Conservation (phyloP, 2,888 invertebrate genomes). For the Mesorhabditis belari region DNA sequence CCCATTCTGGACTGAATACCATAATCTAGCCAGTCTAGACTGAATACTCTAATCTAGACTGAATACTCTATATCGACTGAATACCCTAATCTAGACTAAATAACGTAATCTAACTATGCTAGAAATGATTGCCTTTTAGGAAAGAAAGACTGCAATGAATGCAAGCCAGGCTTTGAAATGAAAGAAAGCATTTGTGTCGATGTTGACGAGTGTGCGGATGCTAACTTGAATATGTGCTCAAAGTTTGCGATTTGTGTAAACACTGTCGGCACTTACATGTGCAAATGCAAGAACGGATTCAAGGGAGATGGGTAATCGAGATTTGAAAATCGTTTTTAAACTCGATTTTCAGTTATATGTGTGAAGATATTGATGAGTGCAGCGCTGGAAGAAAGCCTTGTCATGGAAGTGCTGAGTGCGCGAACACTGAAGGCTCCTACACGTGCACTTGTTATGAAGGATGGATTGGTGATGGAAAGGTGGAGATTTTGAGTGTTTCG, state of each 20-base stretch:
- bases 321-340: neutral
- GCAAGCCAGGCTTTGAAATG: slow-evolving; percentile 38
- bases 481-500: neutral
- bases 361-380: slow-evolving; percentile 47
- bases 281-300: slow-evolving; percentile 39
- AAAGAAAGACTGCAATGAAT: slow-evolving; percentile 33
- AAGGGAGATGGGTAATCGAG: slow-evolving; percentile 38
- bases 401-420: slow-evolving; percentile 45
- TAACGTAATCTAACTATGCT: no score
- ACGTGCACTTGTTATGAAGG: slow-evolving; percentile 41
- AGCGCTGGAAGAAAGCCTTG: slow-evolving; percentile 30
- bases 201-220: slow-evolving; percentile 38
- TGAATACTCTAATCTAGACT: no score
- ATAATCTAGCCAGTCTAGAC: no score
- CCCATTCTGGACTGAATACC: no score
- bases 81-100: no score
- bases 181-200: slow-evolving; percentile 24
- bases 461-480: slow-evolving; percentile 26
- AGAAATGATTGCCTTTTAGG: no score
- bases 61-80: no score
- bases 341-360: slow-evolving; percentile 5
- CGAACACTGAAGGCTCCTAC: slow-evolving; percentile 38
- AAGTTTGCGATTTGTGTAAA: slow-evolving; percentile 34
- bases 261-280: slow-evolving; percentile 35
- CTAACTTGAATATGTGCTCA: slow-evolving; percentile 19